These are phyloP conservation scores for Macrochelys suwanniensis DNA, from an alignment of 2,797 vertebrate genomes.

Conservation along the genomic window DNA sequence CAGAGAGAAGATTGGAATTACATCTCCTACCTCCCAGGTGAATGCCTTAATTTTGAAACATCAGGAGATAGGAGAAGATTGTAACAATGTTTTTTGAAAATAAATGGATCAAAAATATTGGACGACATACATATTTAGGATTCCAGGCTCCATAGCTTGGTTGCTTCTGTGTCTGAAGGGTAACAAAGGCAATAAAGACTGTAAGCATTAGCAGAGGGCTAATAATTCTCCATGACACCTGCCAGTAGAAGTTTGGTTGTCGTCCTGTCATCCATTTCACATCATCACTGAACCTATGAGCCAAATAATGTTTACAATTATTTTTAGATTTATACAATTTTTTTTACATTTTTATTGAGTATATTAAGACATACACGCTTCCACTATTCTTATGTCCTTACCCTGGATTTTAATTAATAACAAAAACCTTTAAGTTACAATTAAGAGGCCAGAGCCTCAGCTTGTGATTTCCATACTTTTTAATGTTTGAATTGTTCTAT, in stretches of 20 bases:
- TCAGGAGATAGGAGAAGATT: background rate
- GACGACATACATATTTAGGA: slow-evolving; percentile 85
- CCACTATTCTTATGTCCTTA: background rate
- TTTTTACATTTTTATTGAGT: background rate
- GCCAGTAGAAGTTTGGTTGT: slow-evolving; percentile 88
- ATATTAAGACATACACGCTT: background rate
- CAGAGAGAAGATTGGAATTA: background rate
- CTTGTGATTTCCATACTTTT: too few species aligned
- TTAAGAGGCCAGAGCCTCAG: background rate
- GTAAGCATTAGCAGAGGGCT: slow-evolving; percentile 88
- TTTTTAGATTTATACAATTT: background rate
- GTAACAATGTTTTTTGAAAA: background rate
- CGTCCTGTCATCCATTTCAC: slow-evolving; percentile 90
- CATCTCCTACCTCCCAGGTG: background rate
- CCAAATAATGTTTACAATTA: slow-evolving; percentile 14
- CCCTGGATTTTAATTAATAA: background rate
- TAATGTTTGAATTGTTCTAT: too few species aligned
- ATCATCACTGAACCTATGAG: slow-evolving; percentile 89
- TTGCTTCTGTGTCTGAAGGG: slow-evolving; percentile 77
- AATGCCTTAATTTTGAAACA: background rate
- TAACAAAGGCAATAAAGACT: slow-evolving; percentile 86
- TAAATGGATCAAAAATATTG: background rate
- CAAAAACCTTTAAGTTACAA: background rate
- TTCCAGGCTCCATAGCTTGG: slow-evolving; percentile 89
- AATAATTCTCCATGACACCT: slow-evolving; percentile 87